Conservation (phyloP, 2,113 vertebrate species). For the Neofelis nebulosa region DNA sequence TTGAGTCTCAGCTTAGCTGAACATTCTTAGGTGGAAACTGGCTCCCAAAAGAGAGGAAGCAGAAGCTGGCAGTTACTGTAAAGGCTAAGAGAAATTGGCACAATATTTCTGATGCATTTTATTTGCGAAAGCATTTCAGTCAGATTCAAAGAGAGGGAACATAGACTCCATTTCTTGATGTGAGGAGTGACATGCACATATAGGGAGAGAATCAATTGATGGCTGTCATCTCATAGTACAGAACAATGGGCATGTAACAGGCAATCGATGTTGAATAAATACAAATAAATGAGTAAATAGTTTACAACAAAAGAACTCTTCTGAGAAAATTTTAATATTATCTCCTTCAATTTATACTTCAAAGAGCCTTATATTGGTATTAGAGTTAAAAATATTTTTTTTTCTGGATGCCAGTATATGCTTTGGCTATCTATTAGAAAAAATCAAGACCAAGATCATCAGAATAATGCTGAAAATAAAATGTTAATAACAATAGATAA, state of each 20-base stretch:
- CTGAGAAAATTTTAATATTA: not conserved
- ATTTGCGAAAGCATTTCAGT: not conserved
- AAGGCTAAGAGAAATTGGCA: not conserved
- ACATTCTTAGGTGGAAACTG: not conserved
- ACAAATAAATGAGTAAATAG: not conserved
- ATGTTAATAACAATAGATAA: not conserved
- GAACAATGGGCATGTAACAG: not conserved
- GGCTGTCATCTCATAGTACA: not conserved
- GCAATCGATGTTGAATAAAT: not conserved
- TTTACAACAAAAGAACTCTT: not conserved
- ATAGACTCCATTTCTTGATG: not conserved
- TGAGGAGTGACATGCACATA: not conserved
- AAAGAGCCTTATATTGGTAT: not conserved
- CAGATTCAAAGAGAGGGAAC: not conserved
- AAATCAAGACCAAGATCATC: not conserved
- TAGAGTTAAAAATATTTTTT: conserved; percentile 32
- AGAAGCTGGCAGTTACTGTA: not conserved
- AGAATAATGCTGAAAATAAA: conserved; percentile 1
- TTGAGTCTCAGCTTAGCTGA: not conserved
- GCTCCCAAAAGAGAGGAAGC: not conserved
- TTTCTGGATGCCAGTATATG: not conserved
- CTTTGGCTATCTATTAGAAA: not conserved
- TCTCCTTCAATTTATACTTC: not conserved
- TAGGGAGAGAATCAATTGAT: not conserved
- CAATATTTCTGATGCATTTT: not conserved